Evolutionary conservation across 2,113 vertebrate genomes (phyloP).

Genomic region (Craseonycteris thonglongyai): DNA sequence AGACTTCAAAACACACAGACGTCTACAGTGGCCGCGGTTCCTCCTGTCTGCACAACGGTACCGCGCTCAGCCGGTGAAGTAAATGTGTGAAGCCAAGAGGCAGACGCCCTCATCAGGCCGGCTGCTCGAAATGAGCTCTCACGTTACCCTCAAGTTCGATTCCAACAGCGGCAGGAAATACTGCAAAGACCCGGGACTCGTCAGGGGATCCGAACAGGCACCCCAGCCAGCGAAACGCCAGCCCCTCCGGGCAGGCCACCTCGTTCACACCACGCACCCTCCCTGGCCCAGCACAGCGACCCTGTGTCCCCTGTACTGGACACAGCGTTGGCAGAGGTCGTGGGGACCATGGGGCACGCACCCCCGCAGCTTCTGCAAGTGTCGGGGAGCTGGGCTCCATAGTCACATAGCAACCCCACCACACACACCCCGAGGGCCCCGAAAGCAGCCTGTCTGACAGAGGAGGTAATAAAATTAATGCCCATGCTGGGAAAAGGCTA

Average conservation of each 20-base stretch:
- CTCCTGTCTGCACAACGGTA: not conserved
- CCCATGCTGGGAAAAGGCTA: not conserved
- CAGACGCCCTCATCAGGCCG: not conserved
- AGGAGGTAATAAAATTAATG: not conserved
- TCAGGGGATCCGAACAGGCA: not conserved
- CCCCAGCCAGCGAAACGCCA: not conserved
- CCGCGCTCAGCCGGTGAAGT: accelerated
- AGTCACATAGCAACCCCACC: not conserved
- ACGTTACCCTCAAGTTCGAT: not conserved
- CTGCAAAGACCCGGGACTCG: not conserved
- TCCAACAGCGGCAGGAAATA: no score
- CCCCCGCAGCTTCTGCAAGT: accelerated
- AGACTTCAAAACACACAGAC: not conserved
- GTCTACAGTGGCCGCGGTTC: accelerated
- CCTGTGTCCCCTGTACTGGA: not conserved
- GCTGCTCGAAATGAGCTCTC: not conserved
- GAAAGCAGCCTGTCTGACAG: not conserved
- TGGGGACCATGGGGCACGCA: accelerated
- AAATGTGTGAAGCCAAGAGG: not conserved
- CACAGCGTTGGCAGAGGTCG: not conserved
- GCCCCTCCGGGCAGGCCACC: no score
- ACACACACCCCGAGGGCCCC: accelerated
- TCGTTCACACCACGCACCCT: accelerated
- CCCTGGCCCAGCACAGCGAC: not conserved
- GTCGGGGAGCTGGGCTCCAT: not conserved